Evolutionary conservation across 2,888 invertebrate genomes (phyloP).

Genomic region (Dasysyrphus albostriatus): DNA sequence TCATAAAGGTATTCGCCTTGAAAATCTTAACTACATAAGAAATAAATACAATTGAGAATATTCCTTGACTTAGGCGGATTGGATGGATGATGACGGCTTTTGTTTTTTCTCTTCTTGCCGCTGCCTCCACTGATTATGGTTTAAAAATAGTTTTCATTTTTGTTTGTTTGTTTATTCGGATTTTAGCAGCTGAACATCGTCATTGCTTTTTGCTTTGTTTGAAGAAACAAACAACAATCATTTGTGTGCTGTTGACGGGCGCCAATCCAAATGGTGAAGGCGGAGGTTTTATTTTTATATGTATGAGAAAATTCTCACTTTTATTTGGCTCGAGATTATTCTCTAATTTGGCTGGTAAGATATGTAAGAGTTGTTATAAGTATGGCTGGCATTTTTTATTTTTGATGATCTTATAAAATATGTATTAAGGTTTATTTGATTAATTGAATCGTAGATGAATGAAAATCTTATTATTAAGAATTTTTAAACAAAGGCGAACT

Average conservation of each 20-base stretch:
- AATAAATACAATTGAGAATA: slow-evolving; percentile 16
- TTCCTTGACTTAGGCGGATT: slow-evolving; percentile 19
- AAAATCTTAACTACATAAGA: slow-evolving; percentile 21
- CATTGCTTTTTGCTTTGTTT: slow-evolving; percentile 32
- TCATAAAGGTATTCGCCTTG: slow-evolving; percentile 46
- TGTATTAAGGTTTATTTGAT: neutral
- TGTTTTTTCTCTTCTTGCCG: slow-evolving; percentile 19
- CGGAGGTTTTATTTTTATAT: neutral
- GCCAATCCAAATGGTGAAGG: slow-evolving; percentile 46
- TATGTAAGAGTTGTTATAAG: neutral
- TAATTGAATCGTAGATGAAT: neutral
- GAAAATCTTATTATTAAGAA: neutral
- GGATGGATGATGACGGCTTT: slow-evolving; percentile 7
- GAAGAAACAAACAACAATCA: slow-evolving; percentile 52
- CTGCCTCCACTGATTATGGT: neutral
- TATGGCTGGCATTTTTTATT: neutral
- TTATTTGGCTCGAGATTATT: slow-evolving; percentile 42
- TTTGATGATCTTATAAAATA: slow-evolving; percentile 24
- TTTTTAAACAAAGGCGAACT: slow-evolving; percentile 2
- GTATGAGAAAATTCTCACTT: slow-evolving; percentile 41
- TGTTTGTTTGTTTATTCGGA: slow-evolving; percentile 27
- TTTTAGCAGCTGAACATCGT: slow-evolving; percentile 61
- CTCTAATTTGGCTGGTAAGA: slow-evolving; percentile 9
- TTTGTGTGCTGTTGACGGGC: slow-evolving; percentile 28
- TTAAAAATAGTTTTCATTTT: slow-evolving; percentile 58